A percentile compares a stretch with the other conserved stretches of the same genome.
These are phyloP conservation scores for Diachasmimorpha longicaudata DNA, from an alignment of 1,140 invertebrate genomes.

Conservation along the genomic window DNA sequence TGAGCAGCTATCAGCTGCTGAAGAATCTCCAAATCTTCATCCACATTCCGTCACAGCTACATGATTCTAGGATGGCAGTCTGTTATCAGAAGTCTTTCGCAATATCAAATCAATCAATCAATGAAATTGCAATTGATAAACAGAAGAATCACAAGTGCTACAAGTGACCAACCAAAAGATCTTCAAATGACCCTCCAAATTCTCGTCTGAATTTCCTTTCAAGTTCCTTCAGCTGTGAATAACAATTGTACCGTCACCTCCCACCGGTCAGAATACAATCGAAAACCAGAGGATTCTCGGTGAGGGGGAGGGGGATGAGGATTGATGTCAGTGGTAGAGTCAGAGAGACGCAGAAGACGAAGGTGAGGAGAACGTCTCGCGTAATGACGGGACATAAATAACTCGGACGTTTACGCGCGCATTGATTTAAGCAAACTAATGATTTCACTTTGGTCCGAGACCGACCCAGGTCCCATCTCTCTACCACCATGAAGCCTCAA, in stretches of 20 bases:
- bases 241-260: too few relatives aligned
- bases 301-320: background rate
- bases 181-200: background rate
- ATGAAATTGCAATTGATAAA: constrained; percentile 42
- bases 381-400: constrained; percentile 64
- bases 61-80: background rate
- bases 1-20: too few relatives aligned
- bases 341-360: constrained; percentile 3
- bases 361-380: constrained; percentile 53
- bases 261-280: background rate
- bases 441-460: constrained; percentile 60
- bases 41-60: too few relatives aligned
- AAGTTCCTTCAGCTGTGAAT: too few relatives aligned
- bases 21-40: too few relatives aligned
- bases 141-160: constrained; percentile 14
- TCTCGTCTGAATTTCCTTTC: too few relatives aligned
- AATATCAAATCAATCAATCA: constrained; percentile 40
- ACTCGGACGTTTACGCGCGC: constrained; percentile 62
- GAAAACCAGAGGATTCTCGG: constrained; percentile 25
- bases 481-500: background rate
- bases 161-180: too few relatives aligned
- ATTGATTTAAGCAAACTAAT: constrained; percentile 66
- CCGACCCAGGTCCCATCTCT: constrained; percentile 31
- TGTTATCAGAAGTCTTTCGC: background rate
- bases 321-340: background rate